A percentile compares a stretch with the other conserved stretches of the same genome.
These are phyloP conservation scores for Anastrepha ludens DNA, from an alignment of 1,140 invertebrate species.

Conservation along the genomic window DNA sequence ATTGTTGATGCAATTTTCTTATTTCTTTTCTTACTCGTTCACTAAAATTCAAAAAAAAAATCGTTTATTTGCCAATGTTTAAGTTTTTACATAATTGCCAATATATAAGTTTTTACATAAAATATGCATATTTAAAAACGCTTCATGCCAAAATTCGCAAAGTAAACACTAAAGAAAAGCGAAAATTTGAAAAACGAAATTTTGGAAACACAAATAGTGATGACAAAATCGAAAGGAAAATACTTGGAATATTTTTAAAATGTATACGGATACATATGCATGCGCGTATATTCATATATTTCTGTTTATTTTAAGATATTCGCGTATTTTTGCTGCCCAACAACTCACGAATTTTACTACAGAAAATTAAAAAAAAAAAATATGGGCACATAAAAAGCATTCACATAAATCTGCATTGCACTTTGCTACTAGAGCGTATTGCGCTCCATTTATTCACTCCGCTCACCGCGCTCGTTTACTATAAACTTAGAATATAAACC, in stretches of 20 bases:
- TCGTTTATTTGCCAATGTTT: background rate
- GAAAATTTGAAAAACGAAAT: background rate
- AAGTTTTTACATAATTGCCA: no score
- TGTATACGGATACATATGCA: background rate
- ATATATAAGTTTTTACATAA: background rate
- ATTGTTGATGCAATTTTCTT: constrained; percentile 59
- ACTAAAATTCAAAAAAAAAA: background rate
- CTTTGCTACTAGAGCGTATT: background rate
- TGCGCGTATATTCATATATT: background rate
- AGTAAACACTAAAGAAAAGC: constrained; percentile 9
- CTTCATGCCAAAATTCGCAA: background rate
- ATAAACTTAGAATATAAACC: background rate
- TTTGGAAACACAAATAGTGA: constrained; percentile 21
- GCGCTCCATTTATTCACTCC: background rate
- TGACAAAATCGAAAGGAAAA: constrained; percentile 22
- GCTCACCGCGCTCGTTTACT: background rate
- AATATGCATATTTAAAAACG: background rate
- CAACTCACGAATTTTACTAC: background rate
- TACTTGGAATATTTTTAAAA: constrained; percentile 18
- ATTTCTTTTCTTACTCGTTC: background rate
- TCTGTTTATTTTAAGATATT: background rate
- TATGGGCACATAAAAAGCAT: constrained; percentile 10
- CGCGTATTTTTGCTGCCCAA: background rate
- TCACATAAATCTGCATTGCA: constrained; percentile 49
- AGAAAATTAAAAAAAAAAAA: constrained; percentile 41